phyloP scores from a whole-genome alignment of 2,113 vertebrate genomes.

The Cryptomyrus ogoouensis region DNA sequence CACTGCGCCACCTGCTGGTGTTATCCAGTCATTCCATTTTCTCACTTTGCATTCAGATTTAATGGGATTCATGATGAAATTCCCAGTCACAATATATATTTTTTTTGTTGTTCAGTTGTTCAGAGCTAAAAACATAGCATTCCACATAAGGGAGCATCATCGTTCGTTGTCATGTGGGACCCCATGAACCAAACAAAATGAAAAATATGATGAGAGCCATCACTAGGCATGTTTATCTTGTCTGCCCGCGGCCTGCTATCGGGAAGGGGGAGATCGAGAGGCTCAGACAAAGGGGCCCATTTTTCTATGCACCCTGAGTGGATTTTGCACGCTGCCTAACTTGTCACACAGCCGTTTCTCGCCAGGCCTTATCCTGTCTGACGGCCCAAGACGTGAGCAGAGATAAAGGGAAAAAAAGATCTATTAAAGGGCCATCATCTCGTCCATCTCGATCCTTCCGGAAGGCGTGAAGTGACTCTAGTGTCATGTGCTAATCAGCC shows the following conservation, averaged over 20 bases:
- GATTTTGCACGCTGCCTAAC: not conserved
- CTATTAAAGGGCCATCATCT: not conserved
- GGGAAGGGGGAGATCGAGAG: not conserved
- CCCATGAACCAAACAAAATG: not conserved
- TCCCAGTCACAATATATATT: not conserved
- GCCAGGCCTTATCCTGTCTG: not conserved
- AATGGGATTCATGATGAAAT: not conserved
- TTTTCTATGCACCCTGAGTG: not conserved
- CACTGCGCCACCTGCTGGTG: not conserved
- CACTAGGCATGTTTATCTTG: not conserved
- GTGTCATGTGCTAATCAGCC: not conserved
- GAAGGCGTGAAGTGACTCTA: not conserved
- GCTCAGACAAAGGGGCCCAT: not conserved
- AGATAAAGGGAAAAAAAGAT: not conserved
- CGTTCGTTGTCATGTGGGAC: not conserved
- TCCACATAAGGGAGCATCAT: not conserved
- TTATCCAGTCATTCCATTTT: not conserved
- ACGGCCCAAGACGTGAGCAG: not conserved
- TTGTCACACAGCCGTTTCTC: not conserved
- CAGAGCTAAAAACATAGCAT: not conserved
- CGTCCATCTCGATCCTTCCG: not conserved
- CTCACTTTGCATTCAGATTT: not conserved
- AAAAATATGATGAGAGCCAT: not conserved
- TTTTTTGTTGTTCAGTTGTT: not conserved
- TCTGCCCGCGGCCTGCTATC: not conserved